Evolutionary conservation across 2,797 vertebrate genomes (phyloP).

Genomic region (Netta rufina): DNA sequence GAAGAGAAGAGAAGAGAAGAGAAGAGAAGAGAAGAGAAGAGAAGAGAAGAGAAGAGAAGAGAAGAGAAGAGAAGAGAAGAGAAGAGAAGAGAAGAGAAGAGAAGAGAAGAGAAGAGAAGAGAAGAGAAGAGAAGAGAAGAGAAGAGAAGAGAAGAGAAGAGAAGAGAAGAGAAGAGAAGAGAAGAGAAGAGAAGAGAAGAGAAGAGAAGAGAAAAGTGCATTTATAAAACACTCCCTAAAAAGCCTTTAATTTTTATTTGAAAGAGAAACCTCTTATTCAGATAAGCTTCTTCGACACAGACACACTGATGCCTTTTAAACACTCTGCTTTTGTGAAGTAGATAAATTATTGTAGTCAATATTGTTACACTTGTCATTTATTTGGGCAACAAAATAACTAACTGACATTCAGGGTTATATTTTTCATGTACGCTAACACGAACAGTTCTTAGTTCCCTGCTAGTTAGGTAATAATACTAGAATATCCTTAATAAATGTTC

Average conservation of each 20-base stretch:
- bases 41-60: not conserved
- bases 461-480: not conserved
- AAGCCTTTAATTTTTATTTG: not conserved
- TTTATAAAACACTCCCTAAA: not conserved
- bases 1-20: not conserved
- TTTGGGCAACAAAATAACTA: slow-evolving; percentile 36
- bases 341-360: not conserved
- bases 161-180: not conserved
- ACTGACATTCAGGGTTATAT: slow-evolving; percentile 16
- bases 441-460: not conserved
- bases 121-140: not conserved
- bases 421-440: not conserved
- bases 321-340: not conserved
- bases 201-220: not conserved
- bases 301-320: not conserved
- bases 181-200: not conserved
- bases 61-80: not conserved
- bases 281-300: not conserved
- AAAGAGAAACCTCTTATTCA: not conserved
- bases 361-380: slow-evolving; percentile 6
- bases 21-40: no score
- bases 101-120: not conserved
- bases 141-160: not conserved
- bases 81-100: not conserved
- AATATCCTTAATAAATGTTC: not conserved